phyloP scores from a whole-genome alignment of 2,113 vertebrate species.

The Butorides virescens region DNA sequence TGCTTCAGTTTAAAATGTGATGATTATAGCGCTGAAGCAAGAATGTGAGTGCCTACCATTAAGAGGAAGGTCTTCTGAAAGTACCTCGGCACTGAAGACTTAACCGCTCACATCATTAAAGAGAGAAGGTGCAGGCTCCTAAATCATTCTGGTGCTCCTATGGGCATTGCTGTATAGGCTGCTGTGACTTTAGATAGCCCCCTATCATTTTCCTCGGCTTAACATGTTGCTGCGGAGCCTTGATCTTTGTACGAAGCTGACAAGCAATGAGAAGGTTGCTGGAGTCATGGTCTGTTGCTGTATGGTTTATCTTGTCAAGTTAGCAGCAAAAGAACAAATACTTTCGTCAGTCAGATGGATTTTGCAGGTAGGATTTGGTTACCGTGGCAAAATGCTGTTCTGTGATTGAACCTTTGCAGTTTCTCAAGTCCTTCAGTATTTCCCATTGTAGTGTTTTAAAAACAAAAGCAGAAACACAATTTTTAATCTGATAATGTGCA shows the following conservation, averaged over 20 bases:
- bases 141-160: background rate
- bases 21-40: background rate
- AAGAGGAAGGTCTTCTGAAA: background rate
- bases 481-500: background rate
- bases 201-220: background rate
- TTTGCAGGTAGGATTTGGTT: background rate
- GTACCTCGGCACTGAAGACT: background rate
- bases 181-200: background rate
- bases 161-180: background rate
- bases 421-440: background rate
- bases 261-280: background rate
- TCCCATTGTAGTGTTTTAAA: background rate
- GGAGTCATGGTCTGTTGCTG: background rate
- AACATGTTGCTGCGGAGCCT: background rate
- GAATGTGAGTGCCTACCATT: background rate
- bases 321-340: background rate
- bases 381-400: background rate
- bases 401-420: background rate
- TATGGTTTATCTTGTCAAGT: background rate
- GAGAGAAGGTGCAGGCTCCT: background rate
- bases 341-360: background rate
- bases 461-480: background rate
- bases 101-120: fast-evolving
- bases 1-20: no score
- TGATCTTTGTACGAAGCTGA: background rate